Percentiles rank a stretch among this genome's conserved stretches.
Conservation (phyloP, 2,888 invertebrate genomes). For the Eristalinus aeneus region DNA sequence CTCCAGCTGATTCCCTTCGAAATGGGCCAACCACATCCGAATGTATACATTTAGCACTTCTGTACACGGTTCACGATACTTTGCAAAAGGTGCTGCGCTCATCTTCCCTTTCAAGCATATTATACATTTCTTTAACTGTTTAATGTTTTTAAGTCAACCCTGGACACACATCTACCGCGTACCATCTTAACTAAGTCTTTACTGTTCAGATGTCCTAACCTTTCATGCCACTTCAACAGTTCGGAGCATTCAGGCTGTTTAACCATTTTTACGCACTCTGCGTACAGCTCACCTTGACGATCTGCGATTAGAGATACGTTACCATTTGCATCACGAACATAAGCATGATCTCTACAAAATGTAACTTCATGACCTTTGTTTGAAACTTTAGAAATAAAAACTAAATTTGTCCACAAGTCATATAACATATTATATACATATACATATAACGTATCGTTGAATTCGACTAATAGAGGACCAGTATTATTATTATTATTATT, state of each 20-base stretch:
- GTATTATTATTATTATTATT: too few species aligned
- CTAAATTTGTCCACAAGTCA: not conserved
- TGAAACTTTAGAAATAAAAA: not conserved
- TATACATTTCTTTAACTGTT: constrained; percentile 5
- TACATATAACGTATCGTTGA: too few species aligned
- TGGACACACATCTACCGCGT: constrained; percentile 1
- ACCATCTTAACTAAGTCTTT: constrained; percentile 30
- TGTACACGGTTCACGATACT: constrained; percentile 1
- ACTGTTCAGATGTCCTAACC: constrained; percentile 32
- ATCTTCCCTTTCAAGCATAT: constrained; percentile 39
- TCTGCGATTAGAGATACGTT: not conserved
- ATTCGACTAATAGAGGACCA: too few species aligned
- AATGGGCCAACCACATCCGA: constrained; percentile 52
- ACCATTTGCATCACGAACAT: not conserved
- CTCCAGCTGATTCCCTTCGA: constrained; percentile 15
- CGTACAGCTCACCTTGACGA: not conserved
- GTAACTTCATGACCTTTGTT: not conserved
- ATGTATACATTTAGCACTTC: constrained; percentile 30
- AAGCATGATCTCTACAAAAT: not conserved
- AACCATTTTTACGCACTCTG: not conserved
- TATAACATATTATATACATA: too few species aligned
- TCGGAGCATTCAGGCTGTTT: not conserved
- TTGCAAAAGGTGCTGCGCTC: constrained; percentile 22
- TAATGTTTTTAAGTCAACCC: not conserved
- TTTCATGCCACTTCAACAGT: not conserved